Conservation (phyloP, 2,888 invertebrate genomes). For the Stomorhina lunata region DNA sequence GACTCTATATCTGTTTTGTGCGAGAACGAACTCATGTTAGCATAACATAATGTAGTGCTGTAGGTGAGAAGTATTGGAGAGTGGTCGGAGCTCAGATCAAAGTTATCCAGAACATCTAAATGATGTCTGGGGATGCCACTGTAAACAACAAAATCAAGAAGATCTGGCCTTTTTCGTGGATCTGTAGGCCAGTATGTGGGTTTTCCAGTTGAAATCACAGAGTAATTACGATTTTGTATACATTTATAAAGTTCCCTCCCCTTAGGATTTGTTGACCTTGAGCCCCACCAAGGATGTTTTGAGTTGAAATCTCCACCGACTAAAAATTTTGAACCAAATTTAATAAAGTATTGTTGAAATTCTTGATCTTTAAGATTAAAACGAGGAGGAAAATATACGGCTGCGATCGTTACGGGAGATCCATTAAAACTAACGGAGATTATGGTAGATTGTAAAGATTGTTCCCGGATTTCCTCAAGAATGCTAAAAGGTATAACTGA, state of each 20-base stretch:
- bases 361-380: not conserved
- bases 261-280: not conserved
- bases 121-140: not conserved
- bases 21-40: not conserved
- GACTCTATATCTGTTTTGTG: not conserved
- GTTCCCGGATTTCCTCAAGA: not conserved
- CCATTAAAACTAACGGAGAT: not conserved
- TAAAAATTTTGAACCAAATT: not conserved
- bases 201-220: not conserved
- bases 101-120: not conserved
- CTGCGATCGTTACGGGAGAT: not conserved
- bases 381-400: not conserved
- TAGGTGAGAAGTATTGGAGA: not conserved
- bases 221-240: not conserved
- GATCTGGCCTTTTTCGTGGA: not conserved
- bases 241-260: not conserved
- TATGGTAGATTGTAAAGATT: not conserved
- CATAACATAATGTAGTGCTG: not conserved
- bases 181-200: not conserved
- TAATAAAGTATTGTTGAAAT: not conserved
- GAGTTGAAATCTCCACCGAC: not conserved
- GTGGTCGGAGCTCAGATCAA: not conserved
- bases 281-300: not conserved
- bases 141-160: conserved; percentile 5
- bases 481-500: not conserved